Conservation (phyloP, 2,888 invertebrate species). For the Tricholauxania praeusta region DNA sequence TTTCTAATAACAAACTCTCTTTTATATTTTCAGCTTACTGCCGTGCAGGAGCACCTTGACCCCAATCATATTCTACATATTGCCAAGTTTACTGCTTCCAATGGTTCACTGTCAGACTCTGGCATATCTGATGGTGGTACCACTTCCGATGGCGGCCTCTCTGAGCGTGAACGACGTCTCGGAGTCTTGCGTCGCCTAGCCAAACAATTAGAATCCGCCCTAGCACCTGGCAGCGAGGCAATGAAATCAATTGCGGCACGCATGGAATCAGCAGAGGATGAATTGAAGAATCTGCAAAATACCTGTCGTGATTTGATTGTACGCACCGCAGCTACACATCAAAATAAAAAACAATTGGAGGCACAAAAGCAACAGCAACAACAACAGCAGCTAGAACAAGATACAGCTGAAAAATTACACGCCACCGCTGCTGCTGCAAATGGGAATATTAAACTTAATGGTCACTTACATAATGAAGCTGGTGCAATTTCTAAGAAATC, state of each 20-base stretch:
- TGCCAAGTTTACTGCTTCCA: constrained; percentile 66
- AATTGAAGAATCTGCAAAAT: constrained; percentile 75
- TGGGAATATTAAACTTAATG: constrained; percentile 38
- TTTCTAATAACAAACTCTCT: not conserved
- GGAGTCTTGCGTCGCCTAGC: constrained; percentile 76
- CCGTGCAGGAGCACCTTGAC: constrained; percentile 64
- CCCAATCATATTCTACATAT: constrained; percentile 65
- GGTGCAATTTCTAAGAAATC: not conserved
- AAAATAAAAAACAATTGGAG: constrained; percentile 56
- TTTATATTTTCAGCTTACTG: constrained; percentile 53
- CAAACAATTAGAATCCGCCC: constrained; percentile 74
- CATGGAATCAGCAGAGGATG: constrained; percentile 77
- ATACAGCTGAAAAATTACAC: constrained; percentile 19
- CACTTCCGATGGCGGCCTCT: constrained; percentile 76
- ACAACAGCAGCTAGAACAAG: constrained; percentile 38
- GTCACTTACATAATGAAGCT: constrained; percentile 25
- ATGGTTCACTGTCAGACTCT: constrained; percentile 78
- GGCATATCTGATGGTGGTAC: constrained; percentile 82
- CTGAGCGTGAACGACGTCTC: constrained; percentile 76
- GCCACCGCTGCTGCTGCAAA: constrained; percentile 40
- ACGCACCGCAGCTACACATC: constrained; percentile 67
- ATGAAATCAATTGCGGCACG: constrained; percentile 74
- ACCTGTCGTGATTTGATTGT: constrained; percentile 74
- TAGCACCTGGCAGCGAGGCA: constrained; percentile 77
- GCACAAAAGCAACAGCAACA: constrained; percentile 44